Percentiles rank a stretch among this genome's conserved stretches.
Evolutionary conservation across 2,113 vertebrate species (phyloP).

Genomic region (Antidorcas marsupialis): DNA sequence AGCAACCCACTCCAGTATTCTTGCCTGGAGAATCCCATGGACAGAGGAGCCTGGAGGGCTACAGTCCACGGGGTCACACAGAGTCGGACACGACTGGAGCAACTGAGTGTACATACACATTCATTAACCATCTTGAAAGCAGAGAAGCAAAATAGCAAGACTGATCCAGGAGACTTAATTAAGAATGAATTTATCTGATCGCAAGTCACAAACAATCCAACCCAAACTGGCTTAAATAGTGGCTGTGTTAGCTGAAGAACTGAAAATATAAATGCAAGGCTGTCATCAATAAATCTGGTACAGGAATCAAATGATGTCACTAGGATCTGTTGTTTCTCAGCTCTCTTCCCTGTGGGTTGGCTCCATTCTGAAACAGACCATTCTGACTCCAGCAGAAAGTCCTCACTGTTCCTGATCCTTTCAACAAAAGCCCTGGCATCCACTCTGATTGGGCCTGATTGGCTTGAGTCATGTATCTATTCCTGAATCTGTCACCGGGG

Average conservation of each 20-base stretch:
- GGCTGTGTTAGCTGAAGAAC: not conserved
- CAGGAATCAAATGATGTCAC: not conserved
- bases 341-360: not conserved
- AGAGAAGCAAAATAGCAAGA: not conserved
- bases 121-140: not conserved
- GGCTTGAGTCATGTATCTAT: not conserved
- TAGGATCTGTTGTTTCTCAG: not conserved
- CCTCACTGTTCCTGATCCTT: not conserved
- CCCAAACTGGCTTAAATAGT: not conserved
- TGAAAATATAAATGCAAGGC: not conserved
- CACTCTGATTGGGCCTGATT: not conserved
- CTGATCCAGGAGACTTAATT: not conserved
- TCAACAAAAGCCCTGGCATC: not conserved
- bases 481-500: not conserved
- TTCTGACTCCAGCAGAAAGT: not conserved
- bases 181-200: not conserved
- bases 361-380: not conserved
- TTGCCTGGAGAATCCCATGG: not conserved
- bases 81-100: accelerated
- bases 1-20: not conserved
- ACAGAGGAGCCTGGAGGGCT: not conserved
- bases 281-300: not conserved
- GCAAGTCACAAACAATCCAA: not conserved
- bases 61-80: not conserved
- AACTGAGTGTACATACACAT: not conserved